Base-by-base conservation (phyloP, 2,888 invertebrate species). In the Autographa pulchrina region DNA sequence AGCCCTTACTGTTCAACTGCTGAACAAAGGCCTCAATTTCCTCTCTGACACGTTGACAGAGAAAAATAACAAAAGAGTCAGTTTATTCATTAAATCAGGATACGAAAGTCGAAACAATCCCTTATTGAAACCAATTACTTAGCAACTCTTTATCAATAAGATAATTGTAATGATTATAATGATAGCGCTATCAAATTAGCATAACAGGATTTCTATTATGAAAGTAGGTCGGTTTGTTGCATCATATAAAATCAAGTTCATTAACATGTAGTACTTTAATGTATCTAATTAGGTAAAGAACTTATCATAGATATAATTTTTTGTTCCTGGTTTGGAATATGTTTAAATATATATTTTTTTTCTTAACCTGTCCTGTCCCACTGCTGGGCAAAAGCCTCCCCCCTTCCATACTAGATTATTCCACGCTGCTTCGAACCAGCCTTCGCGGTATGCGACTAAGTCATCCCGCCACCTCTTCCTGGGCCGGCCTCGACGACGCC, bases 151-250 rank as follows among this genome's bases (percentile, higher is more conserved):
- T 65, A 74, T 65, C 59, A 60, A 64, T 38, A 60, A 58, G 7
- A 65, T n/a, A 69, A 74, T 66, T 13, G 68, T 61, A 9, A 35
- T 72, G 41, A 62, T 32, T 18, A 54, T 35, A 7, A 9, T 18
- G 20, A 56, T 25, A 4, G 11, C 20, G 25, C 6, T 56, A 25
- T 54, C 20, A n/a, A 35, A 1, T 77, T 72, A 9, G 25, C 70
- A 83, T 83, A 83, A 85, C 81, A 13, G 9, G 79, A 73, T 68
- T 66, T 31, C 2, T 61, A 73, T 83, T 81, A 84, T 79, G 85
- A 83, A 83, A 84, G 75, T 72, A 20, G 61, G 8, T 32, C 8
- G 18, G 14, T 7, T 31, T 74, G 68, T 84, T 84, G 81, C 83
- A 66, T 83, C 83, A 83, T 82, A 16, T 71, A 41, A 64, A 56